A percentile compares a stretch with the other conserved stretches of the same genome.
Evolutionary conservation across 2,888 invertebrate genomes (phyloP).

Genomic region (Pycnomerus fuliginosus): DNA sequence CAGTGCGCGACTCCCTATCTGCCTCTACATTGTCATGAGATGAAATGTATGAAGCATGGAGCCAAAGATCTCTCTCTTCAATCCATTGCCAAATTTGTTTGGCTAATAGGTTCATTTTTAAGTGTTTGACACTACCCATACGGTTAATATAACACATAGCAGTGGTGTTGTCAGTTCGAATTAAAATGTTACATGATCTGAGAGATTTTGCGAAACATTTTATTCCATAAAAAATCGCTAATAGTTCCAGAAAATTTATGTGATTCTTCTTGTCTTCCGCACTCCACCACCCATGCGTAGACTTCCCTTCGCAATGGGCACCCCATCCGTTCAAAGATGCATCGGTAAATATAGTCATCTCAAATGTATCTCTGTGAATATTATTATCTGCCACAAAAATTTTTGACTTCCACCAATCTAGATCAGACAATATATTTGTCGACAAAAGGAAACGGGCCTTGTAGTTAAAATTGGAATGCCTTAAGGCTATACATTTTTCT

Average conservation of each 20-base stretch:
- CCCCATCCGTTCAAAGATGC: constrained; percentile 29
- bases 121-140: constrained; percentile 1
- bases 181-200: constrained; percentile 13
- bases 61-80: constrained; percentile 8
- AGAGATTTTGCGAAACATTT: constrained; percentile 21
- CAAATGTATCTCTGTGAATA: background rate
- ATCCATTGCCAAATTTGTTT: background rate
- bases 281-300: constrained; percentile 28
- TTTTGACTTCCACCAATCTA: constrained; percentile 1
- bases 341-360: constrained; percentile 22
- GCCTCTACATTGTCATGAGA: background rate
- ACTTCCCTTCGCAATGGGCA: constrained; percentile 13
- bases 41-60: background rate
- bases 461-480: background rate
- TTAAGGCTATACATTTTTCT: constrained; percentile 4
- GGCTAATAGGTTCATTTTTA: background rate
- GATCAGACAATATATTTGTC: no score
- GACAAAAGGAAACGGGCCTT: background rate
- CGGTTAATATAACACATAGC: constrained; percentile 2
- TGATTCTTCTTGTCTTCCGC: constrained; percentile 12
- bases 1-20: constrained; percentile 1
- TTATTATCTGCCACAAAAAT: background rate
- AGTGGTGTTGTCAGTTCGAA: constrained; percentile 19
- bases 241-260: constrained; percentile 20
- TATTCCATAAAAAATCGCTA: constrained; percentile 19